Conservation (phyloP, 1,140 invertebrate species). For the Hetaerina americana region DNA sequence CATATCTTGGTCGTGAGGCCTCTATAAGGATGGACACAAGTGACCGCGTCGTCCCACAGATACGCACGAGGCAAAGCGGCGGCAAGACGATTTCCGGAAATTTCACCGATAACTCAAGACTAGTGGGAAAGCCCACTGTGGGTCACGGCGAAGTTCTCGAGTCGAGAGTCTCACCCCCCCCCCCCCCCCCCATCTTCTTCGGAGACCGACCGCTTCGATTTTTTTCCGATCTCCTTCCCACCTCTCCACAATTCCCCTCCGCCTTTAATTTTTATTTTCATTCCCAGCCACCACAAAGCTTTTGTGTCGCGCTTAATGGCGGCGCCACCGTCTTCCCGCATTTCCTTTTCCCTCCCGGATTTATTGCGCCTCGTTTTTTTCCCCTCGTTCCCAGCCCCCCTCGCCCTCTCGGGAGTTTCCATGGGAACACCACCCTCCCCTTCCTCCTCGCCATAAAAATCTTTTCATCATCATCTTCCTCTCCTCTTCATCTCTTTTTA, state of each 20-base stretch:
- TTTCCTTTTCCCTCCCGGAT: neutral
- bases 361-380: neutral
- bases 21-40: too few relatives aligned
- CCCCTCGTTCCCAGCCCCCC: neutral
- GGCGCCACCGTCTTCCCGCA: neutral
- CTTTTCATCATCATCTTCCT: neutral
- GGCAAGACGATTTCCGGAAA: too few relatives aligned
- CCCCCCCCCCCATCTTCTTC: neutral
- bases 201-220: neutral
- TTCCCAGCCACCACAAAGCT: neutral
- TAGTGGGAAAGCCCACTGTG: too few relatives aligned
- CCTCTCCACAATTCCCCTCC: neutral
- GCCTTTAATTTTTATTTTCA: neutral
- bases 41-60: too few relatives aligned
- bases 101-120: too few relatives aligned
- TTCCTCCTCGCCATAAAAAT: neutral
- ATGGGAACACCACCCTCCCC: neutral
- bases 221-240: neutral
- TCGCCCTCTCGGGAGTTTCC: neutral
- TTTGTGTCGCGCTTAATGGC: neutral
- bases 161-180: neutral
- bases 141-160: too few relatives aligned
- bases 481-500: neutral
- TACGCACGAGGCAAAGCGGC: too few relatives aligned
- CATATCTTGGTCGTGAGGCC: too few relatives aligned